These are phyloP conservation scores for Catagonus wagneri DNA, from an alignment of 2,113 vertebrate species.

Conservation along the genomic window DNA sequence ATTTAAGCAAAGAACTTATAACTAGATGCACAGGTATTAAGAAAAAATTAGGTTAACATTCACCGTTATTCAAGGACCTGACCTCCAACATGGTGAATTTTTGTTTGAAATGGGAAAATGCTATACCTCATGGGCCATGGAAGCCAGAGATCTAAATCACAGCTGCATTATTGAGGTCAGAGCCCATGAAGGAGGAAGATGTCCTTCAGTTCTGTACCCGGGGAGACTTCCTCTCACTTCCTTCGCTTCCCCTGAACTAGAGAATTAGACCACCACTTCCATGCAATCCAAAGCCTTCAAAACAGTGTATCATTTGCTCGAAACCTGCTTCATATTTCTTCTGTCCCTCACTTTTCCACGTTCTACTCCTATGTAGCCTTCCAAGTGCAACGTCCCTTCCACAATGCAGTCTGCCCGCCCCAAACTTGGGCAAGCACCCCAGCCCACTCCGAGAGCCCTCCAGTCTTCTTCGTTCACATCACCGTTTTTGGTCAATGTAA, in stretches of 20 bases:
- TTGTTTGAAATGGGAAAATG: not conserved
- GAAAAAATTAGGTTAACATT: not conserved
- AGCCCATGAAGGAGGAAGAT: not conserved
- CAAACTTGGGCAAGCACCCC: accelerated
- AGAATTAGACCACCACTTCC: not conserved
- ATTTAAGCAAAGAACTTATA: not conserved
- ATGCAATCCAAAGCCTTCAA: accelerated
- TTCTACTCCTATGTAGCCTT: not conserved
- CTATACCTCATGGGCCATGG: not conserved
- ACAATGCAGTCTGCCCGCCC: accelerated
- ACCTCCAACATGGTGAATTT: not conserved
- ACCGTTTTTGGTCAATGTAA: not conserved
- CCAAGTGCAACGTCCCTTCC: not conserved
- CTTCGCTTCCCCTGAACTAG: not conserved
- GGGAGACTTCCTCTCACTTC: not conserved
- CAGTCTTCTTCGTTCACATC: accelerated
- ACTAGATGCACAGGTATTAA: not conserved
- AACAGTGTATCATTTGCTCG: not conserved
- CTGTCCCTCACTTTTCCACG: not conserved
- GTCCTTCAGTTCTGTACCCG: accelerated
- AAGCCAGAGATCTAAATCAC: not conserved
- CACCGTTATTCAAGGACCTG: not conserved
- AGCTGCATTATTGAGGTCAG: not conserved
- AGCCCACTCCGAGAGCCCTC: accelerated
- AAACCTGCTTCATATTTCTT: not conserved